phyloP scores from a whole-genome alignment of 2,888 invertebrate genomes.

The Luperina testacea region DNA sequence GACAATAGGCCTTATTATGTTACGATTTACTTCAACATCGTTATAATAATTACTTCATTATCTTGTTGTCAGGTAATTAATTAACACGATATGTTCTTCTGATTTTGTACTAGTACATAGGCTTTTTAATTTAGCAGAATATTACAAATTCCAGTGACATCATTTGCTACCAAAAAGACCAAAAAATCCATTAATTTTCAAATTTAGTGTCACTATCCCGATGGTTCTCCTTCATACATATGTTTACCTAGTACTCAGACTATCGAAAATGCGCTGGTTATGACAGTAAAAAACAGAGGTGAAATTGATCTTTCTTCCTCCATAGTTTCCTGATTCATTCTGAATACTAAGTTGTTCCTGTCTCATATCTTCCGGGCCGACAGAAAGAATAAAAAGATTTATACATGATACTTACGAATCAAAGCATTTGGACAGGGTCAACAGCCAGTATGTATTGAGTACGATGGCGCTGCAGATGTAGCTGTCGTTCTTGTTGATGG shows the following conservation, averaged over 20 bases:
- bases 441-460: slow-evolving; percentile 82
- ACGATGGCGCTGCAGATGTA: slow-evolving; percentile 84
- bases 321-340: no score
- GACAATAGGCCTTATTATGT: not conserved
- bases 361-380: not conserved
- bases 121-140: not conserved
- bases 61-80: not conserved
- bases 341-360: not conserved
- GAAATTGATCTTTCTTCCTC: not conserved
- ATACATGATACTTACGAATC: slow-evolving; percentile 77
- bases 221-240: not conserved
- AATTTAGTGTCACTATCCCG: not conserved
- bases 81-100: not conserved
- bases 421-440: slow-evolving; percentile 85
- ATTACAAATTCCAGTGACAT: not conserved
- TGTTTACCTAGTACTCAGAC: not conserved
- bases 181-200: not conserved
- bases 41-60: not conserved
- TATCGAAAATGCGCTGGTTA: not conserved
- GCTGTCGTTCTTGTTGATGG: slow-evolving; percentile 72
- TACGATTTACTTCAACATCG: not conserved
- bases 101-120: not conserved
- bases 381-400: not conserved
- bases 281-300: not conserved
- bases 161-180: not conserved